Base-by-base conservation (phyloP, 2,888 invertebrate species). In the Pyralis farinalis region DNA sequence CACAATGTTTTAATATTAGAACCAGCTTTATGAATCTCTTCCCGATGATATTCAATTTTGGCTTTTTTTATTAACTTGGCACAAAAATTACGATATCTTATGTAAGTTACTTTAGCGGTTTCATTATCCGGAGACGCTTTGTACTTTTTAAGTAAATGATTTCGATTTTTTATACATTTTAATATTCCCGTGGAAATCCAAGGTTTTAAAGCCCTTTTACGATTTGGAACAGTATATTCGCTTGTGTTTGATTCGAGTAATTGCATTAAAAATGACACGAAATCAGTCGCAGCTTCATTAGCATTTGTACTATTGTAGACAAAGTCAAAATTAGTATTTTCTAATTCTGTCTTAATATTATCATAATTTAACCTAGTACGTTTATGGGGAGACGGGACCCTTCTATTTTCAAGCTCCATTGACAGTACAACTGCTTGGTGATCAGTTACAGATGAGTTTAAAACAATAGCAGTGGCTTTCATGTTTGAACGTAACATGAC, bases 111-210 rank as follows among this genome's bases (percentile, higher is more conserved):
- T 21, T 21, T 21, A 5, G 7, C 3, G 7, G 21, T 21, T 7
- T 21, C 21, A 7, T 21, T 21, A 21, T 21, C 7, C 7, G 7
- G 3, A 4, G 21, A 21, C 7, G 21, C 3, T 21, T 21, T 21
- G 21, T 21, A 21, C 7, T 21, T 50, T 37, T 20, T 20, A 34
- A 40, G 37, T 22, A 46, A 27, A 20, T 40, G 32, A 29, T 42
- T 42, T 7, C 42, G 29, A 28, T 42, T 42, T 22, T 36, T 21
- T 7, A 46, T 42, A 7, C 42, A 46, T 7, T 40, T 33, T 11
- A 46, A 9, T 1, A 46, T 27, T 3, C 45, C 42, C 8, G 45
- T 37, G 1, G 40, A 42, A 1, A 46, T 46, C 42, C 45, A 45
- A 1, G 45, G 42, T 10, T 45, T 45, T 0, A 39, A 3, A 6